Base-by-base conservation (phyloP, 2,113 vertebrate species). In the Oryzias melastigma region DNA sequence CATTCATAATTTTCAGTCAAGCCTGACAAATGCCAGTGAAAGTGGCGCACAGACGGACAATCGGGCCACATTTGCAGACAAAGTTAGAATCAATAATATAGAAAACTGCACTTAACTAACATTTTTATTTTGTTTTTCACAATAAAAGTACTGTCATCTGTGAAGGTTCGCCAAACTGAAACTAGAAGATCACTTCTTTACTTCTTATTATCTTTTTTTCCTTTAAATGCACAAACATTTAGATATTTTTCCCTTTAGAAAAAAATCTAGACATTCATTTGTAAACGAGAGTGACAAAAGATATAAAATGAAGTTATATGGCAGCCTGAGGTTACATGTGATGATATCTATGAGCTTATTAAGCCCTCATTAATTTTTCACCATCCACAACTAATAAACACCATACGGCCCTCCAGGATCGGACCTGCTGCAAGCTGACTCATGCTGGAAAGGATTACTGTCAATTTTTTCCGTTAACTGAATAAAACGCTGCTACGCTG, bases 341-440 rank as follows among this genome's bases (percentile, higher is more conserved):
- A 69, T 67, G 70, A 71, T 72, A 64, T 69, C 52, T 59, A 25
- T 51, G 69, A 47, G 48, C 57, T 80, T 67, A 66, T 76, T 57
- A 66, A 75, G 41, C 43, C 42, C 52, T 53, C 67, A 68, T 71
- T 74, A 10, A 73, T 76, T 65, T 62, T 52, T 53, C 45, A 68
- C 62, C 57, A 66, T 55, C 53, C 18, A 56, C 52, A 62, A 40
- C 58, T 48, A 51, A 75, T 56, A 45, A 29, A 57, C 8, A 35
- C 4, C 19, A 20, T 45, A 25, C 45, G 51, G 62, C 48, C 15
- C 64, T 57, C 8, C 14, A 57, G 50, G 52, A 42, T 45, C 0
- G 14, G 3, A 7, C 14, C 0, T 43, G 24, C 59, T 49, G 18
- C 46, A 59, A 50, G 45, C 22, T 35, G 19, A 65, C n/a, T 58